These are phyloP conservation scores for Epinotia brunnichana DNA, from an alignment of 2,888 invertebrate genomes.

Conservation along the genomic window DNA sequence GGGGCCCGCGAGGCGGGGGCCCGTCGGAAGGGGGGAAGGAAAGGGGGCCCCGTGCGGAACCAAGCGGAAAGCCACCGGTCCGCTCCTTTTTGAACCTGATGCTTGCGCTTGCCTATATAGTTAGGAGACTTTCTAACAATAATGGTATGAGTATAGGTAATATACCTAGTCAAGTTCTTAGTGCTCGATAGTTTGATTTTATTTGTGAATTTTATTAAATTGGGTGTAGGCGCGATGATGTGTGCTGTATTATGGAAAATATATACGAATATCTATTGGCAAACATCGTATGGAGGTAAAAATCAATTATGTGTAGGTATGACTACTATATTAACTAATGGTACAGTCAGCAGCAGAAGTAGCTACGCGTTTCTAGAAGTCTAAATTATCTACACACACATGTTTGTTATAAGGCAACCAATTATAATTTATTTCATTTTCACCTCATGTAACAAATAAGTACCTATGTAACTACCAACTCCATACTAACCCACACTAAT, in stretches of 20 bases:
- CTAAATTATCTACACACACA: no score
- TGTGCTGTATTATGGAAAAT: not conserved
- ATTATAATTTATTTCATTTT: not conserved
- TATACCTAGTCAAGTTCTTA: no score
- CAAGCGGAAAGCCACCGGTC: slow-evolving; percentile 33
- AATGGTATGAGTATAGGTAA: not conserved
- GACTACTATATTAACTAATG: no score
- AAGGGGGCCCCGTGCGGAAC: slow-evolving; percentile 7
- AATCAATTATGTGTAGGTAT: no score
- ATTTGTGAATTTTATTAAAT: not conserved
- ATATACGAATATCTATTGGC: no score
- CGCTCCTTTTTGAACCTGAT: slow-evolving; percentile 22
- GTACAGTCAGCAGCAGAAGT: no score
- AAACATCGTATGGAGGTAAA: no score
- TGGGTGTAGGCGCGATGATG: not conserved
- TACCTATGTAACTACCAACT: no score
- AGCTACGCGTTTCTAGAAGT: no score
- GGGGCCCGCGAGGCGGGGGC: not conserved
- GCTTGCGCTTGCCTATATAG: not conserved
- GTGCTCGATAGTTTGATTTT: no score
- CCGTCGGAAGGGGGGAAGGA: slow-evolving; percentile 1
- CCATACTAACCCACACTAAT: no score
- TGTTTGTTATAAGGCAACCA: no score
- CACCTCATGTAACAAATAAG: not conserved
- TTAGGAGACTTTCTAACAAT: not conserved